These are phyloP conservation scores for Tychaedon coryphoeus DNA, from an alignment of 2,113 vertebrate species.

Conservation along the genomic window DNA sequence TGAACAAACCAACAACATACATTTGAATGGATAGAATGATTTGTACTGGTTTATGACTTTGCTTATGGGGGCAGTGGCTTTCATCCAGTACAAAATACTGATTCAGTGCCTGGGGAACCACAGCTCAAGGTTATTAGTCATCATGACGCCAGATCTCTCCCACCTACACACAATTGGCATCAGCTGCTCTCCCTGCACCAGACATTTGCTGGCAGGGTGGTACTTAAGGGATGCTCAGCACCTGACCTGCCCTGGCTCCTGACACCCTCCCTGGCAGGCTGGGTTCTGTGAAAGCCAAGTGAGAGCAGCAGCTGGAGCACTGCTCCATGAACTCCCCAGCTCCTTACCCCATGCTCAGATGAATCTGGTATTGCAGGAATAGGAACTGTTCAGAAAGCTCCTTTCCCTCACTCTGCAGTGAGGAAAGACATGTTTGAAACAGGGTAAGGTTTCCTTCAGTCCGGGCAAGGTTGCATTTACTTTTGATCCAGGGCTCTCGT, in stretches of 20 bases:
- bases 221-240: not conserved
- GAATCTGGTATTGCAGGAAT: not conserved
- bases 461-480: not conserved
- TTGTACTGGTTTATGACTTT: not conserved
- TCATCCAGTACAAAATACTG: not conserved
- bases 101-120: not conserved
- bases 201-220: accelerated
- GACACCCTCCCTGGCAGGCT: not conserved
- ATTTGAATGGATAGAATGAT: not conserved
- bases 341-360: not conserved
- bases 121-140: not conserved
- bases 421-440: not conserved
- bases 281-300: not conserved
- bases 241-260: not conserved
- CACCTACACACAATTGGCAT: not conserved
- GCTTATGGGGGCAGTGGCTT: not conserved
- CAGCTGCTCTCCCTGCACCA: not conserved
- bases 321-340: not conserved
- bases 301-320: not conserved
- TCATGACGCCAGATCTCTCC: not conserved
- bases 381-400: not conserved
- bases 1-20: not conserved
- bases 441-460: not conserved
- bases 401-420: not conserved
- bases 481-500: not conserved